These are phyloP conservation scores for Lepisosteus osseus DNA, from an alignment of 2,113 vertebrate genomes.

Conservation along the genomic window DNA sequence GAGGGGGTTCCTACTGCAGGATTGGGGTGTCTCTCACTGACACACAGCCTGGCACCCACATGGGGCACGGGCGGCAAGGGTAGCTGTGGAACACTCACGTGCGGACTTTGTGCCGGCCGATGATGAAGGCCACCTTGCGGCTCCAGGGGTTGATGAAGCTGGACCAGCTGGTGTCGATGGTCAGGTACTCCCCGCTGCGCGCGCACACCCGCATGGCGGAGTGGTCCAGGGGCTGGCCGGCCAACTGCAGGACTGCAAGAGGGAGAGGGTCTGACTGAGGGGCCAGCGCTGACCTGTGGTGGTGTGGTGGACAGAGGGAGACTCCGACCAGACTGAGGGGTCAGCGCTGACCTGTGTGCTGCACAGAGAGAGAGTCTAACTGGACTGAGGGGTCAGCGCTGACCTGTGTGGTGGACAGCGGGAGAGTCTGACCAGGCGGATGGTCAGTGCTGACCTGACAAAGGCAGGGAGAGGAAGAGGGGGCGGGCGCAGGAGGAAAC, in stretches of 20 bases:
- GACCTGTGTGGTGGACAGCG: background rate
- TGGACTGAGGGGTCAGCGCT: background rate
- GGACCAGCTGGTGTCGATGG: constrained; percentile 90
- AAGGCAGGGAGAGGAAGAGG: background rate
- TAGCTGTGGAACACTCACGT: constrained; percentile 63
- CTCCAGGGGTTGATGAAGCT: constrained; percentile 91
- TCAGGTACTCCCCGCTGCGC: constrained; percentile 81
- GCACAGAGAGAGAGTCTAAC: constrained; percentile 46
- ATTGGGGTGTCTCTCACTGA: too few species aligned
- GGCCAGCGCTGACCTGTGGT: background rate
- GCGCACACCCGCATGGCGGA: constrained; percentile 81
- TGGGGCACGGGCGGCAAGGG: too few species aligned
- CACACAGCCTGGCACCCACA: too few species aligned
- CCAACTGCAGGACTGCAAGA: constrained; percentile 77
- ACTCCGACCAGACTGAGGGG: background rate
- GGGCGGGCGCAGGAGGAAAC: constrained; percentile 23
- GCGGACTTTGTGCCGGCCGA: constrained; percentile 88
- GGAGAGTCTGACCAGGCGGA: background rate
- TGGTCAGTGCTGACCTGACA: background rate
- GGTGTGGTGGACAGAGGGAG: background rate
- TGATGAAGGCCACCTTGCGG: constrained; percentile 84
- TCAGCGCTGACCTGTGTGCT: background rate
- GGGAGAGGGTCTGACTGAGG: background rate
- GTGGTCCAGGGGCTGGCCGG: constrained; percentile 82
- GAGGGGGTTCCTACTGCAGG: too few species aligned